phyloP scores from a whole-genome alignment of 2,797 vertebrate genomes.

The Melopsittacus undulatus region DNA sequence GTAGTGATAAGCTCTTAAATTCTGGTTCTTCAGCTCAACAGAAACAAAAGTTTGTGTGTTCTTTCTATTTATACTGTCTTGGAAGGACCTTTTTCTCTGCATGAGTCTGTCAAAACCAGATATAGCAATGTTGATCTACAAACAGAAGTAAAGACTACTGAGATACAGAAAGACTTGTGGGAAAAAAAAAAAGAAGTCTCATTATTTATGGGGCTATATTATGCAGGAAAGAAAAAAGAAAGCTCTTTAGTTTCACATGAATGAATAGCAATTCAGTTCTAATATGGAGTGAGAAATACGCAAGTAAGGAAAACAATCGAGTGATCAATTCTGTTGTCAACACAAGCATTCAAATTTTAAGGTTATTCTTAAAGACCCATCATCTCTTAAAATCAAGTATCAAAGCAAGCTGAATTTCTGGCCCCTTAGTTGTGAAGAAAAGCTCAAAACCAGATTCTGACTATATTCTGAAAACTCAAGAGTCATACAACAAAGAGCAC shows the following conservation, averaged over 20 bases:
- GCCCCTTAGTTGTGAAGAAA: neutral
- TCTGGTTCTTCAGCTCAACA: neutral
- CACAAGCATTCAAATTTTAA: neutral
- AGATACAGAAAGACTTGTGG: neutral
- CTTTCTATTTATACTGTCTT: neutral
- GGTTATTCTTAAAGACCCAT: neutral
- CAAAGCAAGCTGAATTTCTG: neutral
- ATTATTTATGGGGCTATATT: neutral
- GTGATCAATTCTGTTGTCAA: neutral
- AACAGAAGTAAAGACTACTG: neutral
- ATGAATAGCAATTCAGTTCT: neutral
- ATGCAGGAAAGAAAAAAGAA: neutral
- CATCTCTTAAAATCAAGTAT: neutral
- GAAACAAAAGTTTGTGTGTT: neutral
- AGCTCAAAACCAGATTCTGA: neutral
- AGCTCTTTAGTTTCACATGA: neutral
- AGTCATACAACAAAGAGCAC: neutral
- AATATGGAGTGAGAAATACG: neutral
- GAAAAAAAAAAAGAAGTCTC: neutral
- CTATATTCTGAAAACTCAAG: neutral
- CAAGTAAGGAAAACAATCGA: neutral
- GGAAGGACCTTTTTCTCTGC: neutral
- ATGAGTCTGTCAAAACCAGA: neutral
- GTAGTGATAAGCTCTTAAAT: neutral
- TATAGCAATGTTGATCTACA: neutral